Conservation (phyloP, 2,113 vertebrate genomes). For the Callospermophilus lateralis region DNA sequence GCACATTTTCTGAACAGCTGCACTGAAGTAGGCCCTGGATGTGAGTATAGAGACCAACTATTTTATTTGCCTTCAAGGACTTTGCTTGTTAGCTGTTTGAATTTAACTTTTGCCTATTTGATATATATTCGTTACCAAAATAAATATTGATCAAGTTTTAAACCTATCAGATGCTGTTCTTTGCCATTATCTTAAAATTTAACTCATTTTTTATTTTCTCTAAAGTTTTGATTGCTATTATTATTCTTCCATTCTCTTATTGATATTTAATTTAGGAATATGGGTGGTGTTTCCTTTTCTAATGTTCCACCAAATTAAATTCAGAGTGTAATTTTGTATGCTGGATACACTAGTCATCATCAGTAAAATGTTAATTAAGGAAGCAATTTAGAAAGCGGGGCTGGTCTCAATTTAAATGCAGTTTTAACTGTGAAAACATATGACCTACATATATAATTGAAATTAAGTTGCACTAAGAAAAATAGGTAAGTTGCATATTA, state of each 20-base stretch:
- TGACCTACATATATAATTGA: conserved; percentile 57
- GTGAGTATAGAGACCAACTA: not conserved
- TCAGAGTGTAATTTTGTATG: conserved; percentile 51
- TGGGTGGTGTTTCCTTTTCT: conserved; percentile 39
- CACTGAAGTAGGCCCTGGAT: not conserved
- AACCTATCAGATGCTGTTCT: not conserved
- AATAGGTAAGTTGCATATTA: conserved; percentile 49
- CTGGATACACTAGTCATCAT: conserved; percentile 14
- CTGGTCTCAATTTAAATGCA: conserved; percentile 42
- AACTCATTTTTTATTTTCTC: conserved; percentile 22
- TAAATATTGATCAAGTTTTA: not conserved
- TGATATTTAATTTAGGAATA: conserved; percentile 41
- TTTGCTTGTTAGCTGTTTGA: not conserved
- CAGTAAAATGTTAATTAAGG: conserved; percentile 66
- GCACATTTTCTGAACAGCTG: conserved; percentile 4
- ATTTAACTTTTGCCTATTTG: conserved; percentile 37
- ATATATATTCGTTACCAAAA: not conserved
- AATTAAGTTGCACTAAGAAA: conserved; percentile 48
- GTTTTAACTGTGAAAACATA: conserved; percentile 66
- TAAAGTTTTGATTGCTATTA: conserved; percentile 30
- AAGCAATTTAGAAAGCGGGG: conserved; percentile 57
- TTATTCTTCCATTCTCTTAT: not conserved
- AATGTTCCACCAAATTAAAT: conserved; percentile 59
- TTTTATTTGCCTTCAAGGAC: not conserved
- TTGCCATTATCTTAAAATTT: conserved; percentile 20